phyloP scores from a whole-genome alignment of 2,888 invertebrate species.

The Idaea biselata region DNA sequence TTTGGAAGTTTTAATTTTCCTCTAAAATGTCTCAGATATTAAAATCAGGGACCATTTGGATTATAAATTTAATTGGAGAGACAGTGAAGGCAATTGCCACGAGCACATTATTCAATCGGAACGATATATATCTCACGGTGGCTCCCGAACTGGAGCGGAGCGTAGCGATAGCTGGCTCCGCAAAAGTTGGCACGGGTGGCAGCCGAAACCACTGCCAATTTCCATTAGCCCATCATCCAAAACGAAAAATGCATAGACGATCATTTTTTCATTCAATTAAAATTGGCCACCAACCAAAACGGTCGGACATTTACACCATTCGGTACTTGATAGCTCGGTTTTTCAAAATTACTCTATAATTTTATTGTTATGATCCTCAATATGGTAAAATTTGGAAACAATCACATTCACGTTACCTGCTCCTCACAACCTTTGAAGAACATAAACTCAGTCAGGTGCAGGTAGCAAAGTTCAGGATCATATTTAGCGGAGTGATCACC shows the following conservation, averaged over 20 bases:
- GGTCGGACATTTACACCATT: constrained; percentile 45
- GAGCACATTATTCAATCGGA: constrained; percentile 77
- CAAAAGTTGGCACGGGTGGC: constrained; percentile 77
- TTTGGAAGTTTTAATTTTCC: constrained; percentile 15
- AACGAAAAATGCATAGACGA: constrained; percentile 79
- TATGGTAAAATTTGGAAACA: not conserved
- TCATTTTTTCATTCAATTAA: constrained; percentile 81
- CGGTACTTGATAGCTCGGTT: constrained; percentile 22
- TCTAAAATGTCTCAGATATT: constrained; percentile 17
- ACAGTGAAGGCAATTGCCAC: constrained; percentile 65
- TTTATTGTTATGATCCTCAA: not conserved
- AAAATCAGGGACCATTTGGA: constrained; percentile 40
- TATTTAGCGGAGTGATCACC: constrained; percentile 55
- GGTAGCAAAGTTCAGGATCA: constrained; percentile 14
- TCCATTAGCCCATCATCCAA: constrained; percentile 80
- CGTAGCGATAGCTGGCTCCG: constrained; percentile 75
- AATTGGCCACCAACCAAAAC: constrained; percentile 74
- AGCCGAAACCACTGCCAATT: constrained; percentile 77
- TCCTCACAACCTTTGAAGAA: not conserved
- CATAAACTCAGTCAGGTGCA: not conserved
- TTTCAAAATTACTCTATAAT: not conserved
- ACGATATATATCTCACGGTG: constrained; percentile 73
- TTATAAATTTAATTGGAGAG: constrained; percentile 56
- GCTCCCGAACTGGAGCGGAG: constrained; percentile 63
- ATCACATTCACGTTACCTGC: not conserved